phyloP scores from a whole-genome alignment of 2,113 vertebrate genomes.

The Mormoops blainvillei region DNA sequence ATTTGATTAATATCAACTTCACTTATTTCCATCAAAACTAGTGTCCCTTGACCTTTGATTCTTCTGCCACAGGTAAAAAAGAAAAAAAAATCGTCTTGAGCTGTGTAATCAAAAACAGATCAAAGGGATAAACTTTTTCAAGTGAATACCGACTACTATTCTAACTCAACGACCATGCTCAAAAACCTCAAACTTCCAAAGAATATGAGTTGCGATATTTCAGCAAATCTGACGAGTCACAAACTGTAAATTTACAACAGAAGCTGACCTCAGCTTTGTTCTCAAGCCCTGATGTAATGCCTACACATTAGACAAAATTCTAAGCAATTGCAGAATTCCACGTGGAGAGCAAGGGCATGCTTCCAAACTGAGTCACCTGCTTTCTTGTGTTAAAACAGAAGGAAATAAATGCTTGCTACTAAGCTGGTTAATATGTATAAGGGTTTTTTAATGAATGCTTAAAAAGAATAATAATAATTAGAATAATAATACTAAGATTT shows the following conservation, averaged over 20 bases:
- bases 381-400: constrained; percentile 12
- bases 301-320: neutral
- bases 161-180: neutral
- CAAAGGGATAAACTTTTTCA: neutral
- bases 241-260: neutral
- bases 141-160: neutral
- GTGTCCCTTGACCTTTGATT: neutral
- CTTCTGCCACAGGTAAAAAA: neutral
- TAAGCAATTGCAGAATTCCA: neutral
- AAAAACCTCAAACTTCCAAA: neutral
- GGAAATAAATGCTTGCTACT: constrained; percentile 8
- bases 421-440: constrained; percentile 9
- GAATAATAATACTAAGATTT: constrained; percentile 47
- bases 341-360: neutral
- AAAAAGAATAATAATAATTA: constrained; percentile 57
- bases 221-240: neutral
- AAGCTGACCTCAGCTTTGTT: neutral
- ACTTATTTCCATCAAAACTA: neutral
- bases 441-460: constrained; percentile 40
- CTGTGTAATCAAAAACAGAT: neutral
- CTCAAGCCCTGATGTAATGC: neutral
- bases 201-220: neutral
- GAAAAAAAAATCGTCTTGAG: neutral
- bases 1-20: neutral
- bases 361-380: neutral